A percentile compares a stretch with the other conserved stretches of the same genome.
Conservation (phyloP, 2,888 invertebrate genomes). For the Drosophila yooni region DNA sequence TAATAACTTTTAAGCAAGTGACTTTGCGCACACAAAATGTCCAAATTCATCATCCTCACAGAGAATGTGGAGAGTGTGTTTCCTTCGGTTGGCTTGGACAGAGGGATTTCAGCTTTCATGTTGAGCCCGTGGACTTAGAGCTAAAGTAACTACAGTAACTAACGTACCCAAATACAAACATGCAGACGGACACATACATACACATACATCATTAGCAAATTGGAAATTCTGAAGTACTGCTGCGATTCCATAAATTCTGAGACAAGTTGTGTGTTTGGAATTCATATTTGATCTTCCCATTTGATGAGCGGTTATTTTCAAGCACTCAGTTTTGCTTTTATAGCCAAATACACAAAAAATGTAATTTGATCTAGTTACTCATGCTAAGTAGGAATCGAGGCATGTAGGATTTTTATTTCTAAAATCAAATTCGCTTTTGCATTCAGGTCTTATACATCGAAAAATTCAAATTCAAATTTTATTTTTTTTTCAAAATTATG, state of each 20-base stretch:
- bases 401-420: background rate
- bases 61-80: slow-evolving; percentile 5
- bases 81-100: slow-evolving; percentile 34
- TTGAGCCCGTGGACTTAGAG: slow-evolving; percentile 44
- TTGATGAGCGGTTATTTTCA: background rate
- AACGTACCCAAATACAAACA: background rate
- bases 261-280: background rate
- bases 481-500: slow-evolving; percentile 32
- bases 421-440: slow-evolving; percentile 3
- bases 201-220: slow-evolving; percentile 51
- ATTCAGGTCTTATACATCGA: slow-evolving; percentile 2
- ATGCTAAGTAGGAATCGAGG: background rate
- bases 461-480: slow-evolving; percentile 17
- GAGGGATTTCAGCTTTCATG: slow-evolving; percentile 48
- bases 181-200: background rate
- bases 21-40: slow-evolving; percentile 80
- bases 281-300: background rate
- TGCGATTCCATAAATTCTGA: background rate
- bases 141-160: slow-evolving; percentile 14
- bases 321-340: slow-evolving; percentile 5
- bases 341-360: background rate
- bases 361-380: slow-evolving; percentile 12
- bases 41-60: slow-evolving; percentile 76
- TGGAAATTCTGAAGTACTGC: slow-evolving; percentile 8
- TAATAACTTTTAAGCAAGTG: slow-evolving; percentile 80